Evolutionary conservation across 2,113 vertebrate genomes (phyloP).

Genomic region (Speoplatyrhinus poulsoni): DNA sequence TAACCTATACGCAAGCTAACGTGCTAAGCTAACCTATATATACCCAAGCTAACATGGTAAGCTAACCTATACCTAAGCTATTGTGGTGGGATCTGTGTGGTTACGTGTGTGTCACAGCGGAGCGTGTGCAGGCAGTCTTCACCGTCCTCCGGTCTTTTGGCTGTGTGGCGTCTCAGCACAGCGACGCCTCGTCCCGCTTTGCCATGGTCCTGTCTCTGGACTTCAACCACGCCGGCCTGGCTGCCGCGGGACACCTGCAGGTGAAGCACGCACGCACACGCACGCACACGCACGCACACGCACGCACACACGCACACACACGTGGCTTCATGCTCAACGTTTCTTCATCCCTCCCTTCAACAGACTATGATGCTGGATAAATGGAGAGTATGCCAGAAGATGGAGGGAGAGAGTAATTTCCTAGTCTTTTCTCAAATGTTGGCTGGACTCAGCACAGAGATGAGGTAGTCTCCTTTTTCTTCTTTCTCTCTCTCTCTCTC

Average conservation of each 20-base stretch:
- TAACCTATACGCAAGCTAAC: too few species aligned
- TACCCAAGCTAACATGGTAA: too few species aligned
- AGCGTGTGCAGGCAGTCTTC: constrained; percentile 89
- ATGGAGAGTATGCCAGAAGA: constrained; percentile 77
- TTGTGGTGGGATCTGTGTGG: not conserved
- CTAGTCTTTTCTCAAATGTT: constrained; percentile 90
- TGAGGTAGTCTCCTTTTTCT: constrained; percentile 71
- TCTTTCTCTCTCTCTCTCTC: not conserved
- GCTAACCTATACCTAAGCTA: too few species aligned
- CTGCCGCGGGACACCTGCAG: constrained; percentile 89
- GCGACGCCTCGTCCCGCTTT: constrained; percentile 82
- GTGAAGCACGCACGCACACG: constrained; percentile 56
- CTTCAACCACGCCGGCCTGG: constrained; percentile 84
- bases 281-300: constrained; percentile 1
- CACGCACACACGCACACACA: not conserved
- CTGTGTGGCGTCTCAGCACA: constrained; percentile 76
- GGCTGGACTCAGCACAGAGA: constrained; percentile 82
- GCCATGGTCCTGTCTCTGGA: constrained; percentile 88
- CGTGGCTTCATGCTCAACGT: not conserved
- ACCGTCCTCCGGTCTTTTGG: constrained; percentile 88
- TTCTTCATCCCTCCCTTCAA: not conserved
- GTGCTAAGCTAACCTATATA: too few species aligned
- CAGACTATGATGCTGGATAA: constrained; percentile 94
- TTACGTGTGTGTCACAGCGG: constrained; percentile 71
- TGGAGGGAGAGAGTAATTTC: constrained; percentile 84